Evolutionary conservation across 2,797 vertebrate genomes (phyloP).

Genomic region (Catharus ustulatus): DNA sequence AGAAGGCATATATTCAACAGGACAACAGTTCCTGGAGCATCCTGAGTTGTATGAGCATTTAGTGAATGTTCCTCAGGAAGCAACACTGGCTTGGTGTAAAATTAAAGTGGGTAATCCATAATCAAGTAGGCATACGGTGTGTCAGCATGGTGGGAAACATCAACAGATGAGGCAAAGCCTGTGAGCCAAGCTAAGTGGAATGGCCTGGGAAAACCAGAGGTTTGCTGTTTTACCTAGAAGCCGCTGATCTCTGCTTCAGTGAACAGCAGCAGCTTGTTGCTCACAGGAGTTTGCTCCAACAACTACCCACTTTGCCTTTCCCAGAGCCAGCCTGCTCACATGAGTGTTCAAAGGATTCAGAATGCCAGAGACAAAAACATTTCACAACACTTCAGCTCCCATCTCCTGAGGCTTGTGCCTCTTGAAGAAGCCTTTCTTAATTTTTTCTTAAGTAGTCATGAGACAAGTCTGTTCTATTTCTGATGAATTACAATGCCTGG

Average conservation of each 20-base stretch:
- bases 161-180: background rate
- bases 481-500: background rate
- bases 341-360: background rate
- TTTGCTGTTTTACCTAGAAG: background rate
- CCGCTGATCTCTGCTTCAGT: background rate
- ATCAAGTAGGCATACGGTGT: background rate
- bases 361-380: background rate
- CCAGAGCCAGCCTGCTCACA: background rate
- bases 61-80: background rate
- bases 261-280: background rate
- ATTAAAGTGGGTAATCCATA: background rate
- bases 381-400: background rate
- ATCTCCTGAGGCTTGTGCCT: background rate
- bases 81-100: background rate
- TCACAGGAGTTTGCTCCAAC: background rate
- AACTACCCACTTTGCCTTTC: background rate
- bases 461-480: background rate
- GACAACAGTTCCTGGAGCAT: background rate
- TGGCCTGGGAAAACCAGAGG: background rate
- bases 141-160: background rate
- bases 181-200: background rate
- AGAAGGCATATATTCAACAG: background rate
- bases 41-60: background rate
- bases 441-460: background rate
- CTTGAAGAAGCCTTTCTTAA: background rate